Evolutionary conservation across 1,140 invertebrate species (phyloP).

Genomic region (Bombus pascuorum): DNA sequence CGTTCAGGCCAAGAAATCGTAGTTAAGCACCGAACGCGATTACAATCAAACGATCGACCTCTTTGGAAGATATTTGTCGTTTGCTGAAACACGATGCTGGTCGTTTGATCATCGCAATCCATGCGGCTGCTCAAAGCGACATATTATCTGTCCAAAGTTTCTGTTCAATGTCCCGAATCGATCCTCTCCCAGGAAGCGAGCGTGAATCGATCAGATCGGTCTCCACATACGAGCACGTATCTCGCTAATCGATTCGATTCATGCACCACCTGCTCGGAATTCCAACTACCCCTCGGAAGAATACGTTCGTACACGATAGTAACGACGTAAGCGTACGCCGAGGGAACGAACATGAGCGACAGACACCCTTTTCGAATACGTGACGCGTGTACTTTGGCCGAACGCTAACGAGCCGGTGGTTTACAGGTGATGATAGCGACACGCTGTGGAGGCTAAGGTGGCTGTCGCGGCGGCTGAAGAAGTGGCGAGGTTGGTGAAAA

Average conservation of each 20-base stretch:
- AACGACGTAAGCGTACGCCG: neutral
- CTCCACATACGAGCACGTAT: slow-evolving; percentile 67
- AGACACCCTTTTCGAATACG: neutral
- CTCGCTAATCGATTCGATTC: slow-evolving; percentile 73
- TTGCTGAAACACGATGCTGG: neutral
- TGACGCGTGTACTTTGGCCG: neutral
- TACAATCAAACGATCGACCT: neutral
- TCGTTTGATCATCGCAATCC: slow-evolving; percentile 20
- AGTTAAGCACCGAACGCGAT: neutral
- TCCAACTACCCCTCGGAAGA: slow-evolving; percentile 55
- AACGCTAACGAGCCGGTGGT: neutral
- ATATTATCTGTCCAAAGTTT: slow-evolving; percentile 44
- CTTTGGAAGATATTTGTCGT: neutral
- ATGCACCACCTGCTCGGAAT: slow-evolving; percentile 65
- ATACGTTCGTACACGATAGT: slow-evolving; percentile 5
- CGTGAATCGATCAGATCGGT: slow-evolving; percentile 54
- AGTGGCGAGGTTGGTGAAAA: slow-evolving; percentile 76
- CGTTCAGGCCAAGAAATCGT: neutral
- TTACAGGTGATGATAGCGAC: slow-evolving; percentile 78
- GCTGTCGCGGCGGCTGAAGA: slow-evolving; percentile 58
- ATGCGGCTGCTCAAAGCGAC: slow-evolving; percentile 34
- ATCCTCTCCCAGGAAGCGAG: slow-evolving; percentile 1
- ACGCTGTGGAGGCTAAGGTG: slow-evolving; percentile 70
- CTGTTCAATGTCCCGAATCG: neutral
- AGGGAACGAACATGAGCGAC: too few relatives aligned